Evolutionary conservation across 2,113 vertebrate species (phyloP).

Genomic region (Shinisaurus crocodilurus): DNA sequence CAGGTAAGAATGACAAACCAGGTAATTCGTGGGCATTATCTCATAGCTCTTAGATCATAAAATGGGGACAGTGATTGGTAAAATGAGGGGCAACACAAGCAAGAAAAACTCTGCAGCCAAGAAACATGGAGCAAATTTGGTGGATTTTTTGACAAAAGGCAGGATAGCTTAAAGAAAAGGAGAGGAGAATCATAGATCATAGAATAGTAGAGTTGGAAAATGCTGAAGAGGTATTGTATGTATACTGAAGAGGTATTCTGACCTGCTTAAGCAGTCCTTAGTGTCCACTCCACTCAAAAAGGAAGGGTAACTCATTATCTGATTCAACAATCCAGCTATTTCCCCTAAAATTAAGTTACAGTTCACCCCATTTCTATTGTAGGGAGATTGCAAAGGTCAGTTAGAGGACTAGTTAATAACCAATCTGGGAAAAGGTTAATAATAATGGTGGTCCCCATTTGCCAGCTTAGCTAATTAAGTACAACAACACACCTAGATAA

Average conservation of each 20-base stretch:
- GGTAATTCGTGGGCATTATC: not conserved
- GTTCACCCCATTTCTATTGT: not conserved
- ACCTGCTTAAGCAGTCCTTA: not conserved
- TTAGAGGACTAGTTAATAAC: conserved; percentile 60
- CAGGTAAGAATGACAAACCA: conserved; percentile 75
- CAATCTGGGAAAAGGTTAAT: conserved; percentile 64
- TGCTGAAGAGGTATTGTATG: too few species aligned
- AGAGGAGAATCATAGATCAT: too few species aligned
- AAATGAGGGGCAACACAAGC: not conserved
- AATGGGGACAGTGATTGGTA: not conserved
- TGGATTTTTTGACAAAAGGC: not conserved
- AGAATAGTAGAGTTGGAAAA: too few species aligned
- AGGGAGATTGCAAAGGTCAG: not conserved
- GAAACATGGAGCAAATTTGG: not conserved
- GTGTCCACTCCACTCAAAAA: not conserved
- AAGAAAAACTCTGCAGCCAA: not conserved
- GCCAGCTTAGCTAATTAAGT: conserved; percentile 58
- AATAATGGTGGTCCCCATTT: conserved; percentile 39
- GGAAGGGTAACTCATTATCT: not conserved
- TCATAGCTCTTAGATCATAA: not conserved
- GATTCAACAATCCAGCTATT: not conserved
- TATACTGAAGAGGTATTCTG: not conserved
- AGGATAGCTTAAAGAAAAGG: not conserved
- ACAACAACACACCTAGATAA: conserved; percentile 66
- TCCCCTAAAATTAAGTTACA: not conserved